Conservation (phyloP, 2,888 invertebrate species). For the Anthrax anthrax region DNA sequence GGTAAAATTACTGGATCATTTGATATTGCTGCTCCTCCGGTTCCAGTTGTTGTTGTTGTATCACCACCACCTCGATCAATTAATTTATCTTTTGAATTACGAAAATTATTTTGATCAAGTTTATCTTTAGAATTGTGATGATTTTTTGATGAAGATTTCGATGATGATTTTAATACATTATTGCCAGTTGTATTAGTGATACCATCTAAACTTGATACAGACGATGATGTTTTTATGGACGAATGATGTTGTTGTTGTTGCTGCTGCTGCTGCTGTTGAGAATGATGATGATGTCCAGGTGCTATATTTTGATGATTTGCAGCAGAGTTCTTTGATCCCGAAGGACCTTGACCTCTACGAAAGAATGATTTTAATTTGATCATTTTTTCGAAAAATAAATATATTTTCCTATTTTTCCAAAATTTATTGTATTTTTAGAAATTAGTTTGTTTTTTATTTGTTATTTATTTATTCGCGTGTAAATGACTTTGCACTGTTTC, state of each 20-base stretch:
- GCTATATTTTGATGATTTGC: constrained; percentile 8
- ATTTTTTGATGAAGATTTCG: constrained; percentile 21
- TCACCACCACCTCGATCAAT: constrained; percentile 5
- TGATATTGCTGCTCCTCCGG: constrained; percentile 16
- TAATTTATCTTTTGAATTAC: constrained; percentile 17
- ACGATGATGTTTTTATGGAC: constrained; percentile 43
- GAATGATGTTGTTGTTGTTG: constrained; percentile 3
- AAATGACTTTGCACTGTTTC: too few species aligned
- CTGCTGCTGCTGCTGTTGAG: constrained; percentile 1
- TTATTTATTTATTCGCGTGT: too few species aligned
- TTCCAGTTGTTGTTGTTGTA: constrained; percentile 23
- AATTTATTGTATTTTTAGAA: neutral
- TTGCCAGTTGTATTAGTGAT: constrained; percentile 29
- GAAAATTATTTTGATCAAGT: constrained; percentile 29
- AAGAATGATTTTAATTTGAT: constrained; percentile 86
- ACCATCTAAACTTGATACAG: constrained; percentile 49
- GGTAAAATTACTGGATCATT: constrained; percentile 8
- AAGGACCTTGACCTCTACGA: constrained; percentile 64
- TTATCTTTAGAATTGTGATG: constrained; percentile 28
- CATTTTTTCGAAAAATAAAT: constrained; percentile 56
- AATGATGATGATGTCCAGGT: constrained; percentile 14
- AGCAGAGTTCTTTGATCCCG: constrained; percentile 22
- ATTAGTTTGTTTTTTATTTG: too few species aligned
- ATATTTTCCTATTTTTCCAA: too few species aligned
- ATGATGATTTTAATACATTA: constrained; percentile 19